Conservation (phyloP, 2,797 vertebrate species). For the Etheostoma nigrum region DNA sequence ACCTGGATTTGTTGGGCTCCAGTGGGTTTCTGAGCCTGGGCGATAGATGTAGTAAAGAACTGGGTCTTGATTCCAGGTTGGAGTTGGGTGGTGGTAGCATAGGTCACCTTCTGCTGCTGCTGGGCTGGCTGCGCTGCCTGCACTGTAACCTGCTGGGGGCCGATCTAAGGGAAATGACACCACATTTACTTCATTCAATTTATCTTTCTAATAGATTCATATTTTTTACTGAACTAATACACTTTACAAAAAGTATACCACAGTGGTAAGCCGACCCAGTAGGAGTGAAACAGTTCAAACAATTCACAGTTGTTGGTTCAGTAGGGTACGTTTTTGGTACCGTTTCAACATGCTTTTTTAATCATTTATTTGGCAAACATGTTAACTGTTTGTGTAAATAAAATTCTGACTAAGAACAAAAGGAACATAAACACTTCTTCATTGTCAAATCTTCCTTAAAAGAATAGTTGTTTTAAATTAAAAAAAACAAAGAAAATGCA, state of each 20-base stretch:
- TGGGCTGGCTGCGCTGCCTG: slow-evolving; percentile 87
- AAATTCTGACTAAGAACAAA: too few species aligned
- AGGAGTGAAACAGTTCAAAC: too few species aligned
- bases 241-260: background rate
- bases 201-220: background rate
- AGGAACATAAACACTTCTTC: too few species aligned
- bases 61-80: slow-evolving; percentile 91
- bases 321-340: too few species aligned
- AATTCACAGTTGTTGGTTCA: too few species aligned
- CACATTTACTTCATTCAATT: background rate
- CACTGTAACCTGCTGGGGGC: slow-evolving; percentile 89
- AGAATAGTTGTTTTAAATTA: too few species aligned
- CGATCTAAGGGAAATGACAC: slow-evolving; percentile 74
- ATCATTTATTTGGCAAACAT: too few species aligned
- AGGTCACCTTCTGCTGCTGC: slow-evolving; percentile 90
- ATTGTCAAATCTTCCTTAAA: too few species aligned
- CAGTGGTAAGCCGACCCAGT: background rate
- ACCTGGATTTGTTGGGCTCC: slow-evolving; percentile 91
- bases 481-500: too few species aligned
- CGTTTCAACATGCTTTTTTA: too few species aligned
- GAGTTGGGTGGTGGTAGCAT: slow-evolving; percentile 82
- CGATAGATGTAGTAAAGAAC: slow-evolving; percentile 87
- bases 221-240: background rate
- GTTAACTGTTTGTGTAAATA: too few species aligned
- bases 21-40: slow-evolving; percentile 87